Base-by-base conservation (phyloP, 1,140 invertebrate genomes). In the Orchesella cincta region DNA sequence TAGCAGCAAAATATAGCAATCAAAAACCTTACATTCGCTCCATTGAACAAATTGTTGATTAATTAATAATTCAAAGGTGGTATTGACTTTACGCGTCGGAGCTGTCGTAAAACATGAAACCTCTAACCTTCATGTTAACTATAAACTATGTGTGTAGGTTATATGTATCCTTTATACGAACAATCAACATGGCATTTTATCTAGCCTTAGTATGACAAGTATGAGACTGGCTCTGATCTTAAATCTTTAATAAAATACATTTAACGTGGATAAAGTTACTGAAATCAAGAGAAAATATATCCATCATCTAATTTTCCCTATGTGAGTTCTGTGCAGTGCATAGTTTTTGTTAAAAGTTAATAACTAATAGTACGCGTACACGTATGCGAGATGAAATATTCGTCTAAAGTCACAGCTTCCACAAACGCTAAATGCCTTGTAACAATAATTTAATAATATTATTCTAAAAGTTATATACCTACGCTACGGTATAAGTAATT, bases 171-270 rank as follows among this genome's bases (percentile, higher is more conserved):
- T 46, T 46, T 46, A 46, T 71, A 51, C 16, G 62, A 71, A 52
- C 46, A 70, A 76, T 70, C n/a, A 64, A 75, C n/a, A 18, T 52
- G 75, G 75, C 64, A 76, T 76, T 76, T 76, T 71, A 76, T 71
- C 62, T 71, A 76, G 75, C 75, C 75, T 76, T 76, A 76, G 74
- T n/a, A 36, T 46, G 51, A 70, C 67, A 76, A 76, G 70, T 76
- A 76, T 76, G 75, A 76, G 75, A 76, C 75, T 76, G 75, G 75
- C 34, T 71, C 75, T 71, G 62, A 67, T 67, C 62, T 67, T 67
- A 67, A 67, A 67, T 67, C 31, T 33, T 67, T 67, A n/a, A n/a
- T n/a, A n/a, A n/a, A n/a, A n/a, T n/a, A n/a, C n/a, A n/a, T 67
- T 67, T 67, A 67, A 18, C 29, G 62, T 33, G 62, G 31, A 33